A percentile compares a stretch with the other conserved stretches of the same genome.
These are phyloP conservation scores for Spodoptera picta DNA, from an alignment of 2,888 invertebrate genomes.

Conservation along the genomic window DNA sequence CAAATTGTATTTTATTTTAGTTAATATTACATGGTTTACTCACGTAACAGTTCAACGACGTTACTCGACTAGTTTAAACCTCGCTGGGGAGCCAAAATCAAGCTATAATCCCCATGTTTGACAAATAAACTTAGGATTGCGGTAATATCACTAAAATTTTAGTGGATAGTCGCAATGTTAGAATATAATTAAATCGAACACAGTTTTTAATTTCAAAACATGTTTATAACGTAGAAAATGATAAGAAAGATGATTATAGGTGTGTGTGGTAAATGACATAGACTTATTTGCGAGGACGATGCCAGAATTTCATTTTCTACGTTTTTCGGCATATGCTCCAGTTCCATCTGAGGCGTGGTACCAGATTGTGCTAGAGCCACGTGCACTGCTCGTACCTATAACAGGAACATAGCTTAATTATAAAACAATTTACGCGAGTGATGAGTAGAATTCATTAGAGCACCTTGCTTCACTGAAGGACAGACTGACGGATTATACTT, in stretches of 20 bases:
- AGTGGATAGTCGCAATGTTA: no score
- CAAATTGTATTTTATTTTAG: slow-evolving; percentile 14
- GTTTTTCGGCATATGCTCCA: slow-evolving; percentile 1
- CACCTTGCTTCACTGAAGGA: no score
- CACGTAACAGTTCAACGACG: no score
- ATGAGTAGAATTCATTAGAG: no score
- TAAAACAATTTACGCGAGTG: no score
- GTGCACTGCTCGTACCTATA: slow-evolving; percentile 27
- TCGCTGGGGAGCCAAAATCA: no score
- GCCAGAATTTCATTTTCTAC: background rate
- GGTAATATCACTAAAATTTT: no score
- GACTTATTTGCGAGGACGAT: background rate
- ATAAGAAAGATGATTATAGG: slow-evolving; percentile 15
- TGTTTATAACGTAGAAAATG: slow-evolving; percentile 33
- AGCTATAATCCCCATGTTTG: no score
- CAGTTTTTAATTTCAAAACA: background rate
- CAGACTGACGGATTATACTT: no score
- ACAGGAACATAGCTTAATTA: background rate
- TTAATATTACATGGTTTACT: no score
- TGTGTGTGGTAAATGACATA: background rate
- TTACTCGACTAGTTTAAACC: no score
- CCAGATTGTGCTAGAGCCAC: slow-evolving; percentile 13
- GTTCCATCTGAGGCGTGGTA: background rate
- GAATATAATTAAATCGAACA: background rate
- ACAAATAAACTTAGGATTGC: no score